Percentiles rank a stretch among this genome's conserved stretches.
phyloP scores from a whole-genome alignment of 2,888 invertebrate genomes.

The Taenaris catops region DNA sequence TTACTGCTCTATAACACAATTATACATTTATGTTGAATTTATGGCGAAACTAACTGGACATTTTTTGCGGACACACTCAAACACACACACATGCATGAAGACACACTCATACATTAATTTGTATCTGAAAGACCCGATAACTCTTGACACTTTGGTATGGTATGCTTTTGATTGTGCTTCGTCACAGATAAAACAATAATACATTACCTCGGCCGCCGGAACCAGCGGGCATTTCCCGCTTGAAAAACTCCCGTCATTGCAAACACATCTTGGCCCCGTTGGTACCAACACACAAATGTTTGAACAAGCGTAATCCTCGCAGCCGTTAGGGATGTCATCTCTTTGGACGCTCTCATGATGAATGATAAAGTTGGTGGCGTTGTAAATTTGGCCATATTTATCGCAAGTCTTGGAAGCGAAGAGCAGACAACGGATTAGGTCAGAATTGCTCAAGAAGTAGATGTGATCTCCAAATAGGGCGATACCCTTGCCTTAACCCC shows the following conservation, averaged over 20 bases:
- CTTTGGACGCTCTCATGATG: slow-evolving; percentile 48
- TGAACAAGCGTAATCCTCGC: slow-evolving; percentile 67
- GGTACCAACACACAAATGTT: slow-evolving; percentile 81
- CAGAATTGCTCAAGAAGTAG: slow-evolving; percentile 83
- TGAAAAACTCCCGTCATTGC: slow-evolving; percentile 55
- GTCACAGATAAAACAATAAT: too few species aligned
- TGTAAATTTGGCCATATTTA: slow-evolving; percentile 51
- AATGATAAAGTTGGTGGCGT: slow-evolving; percentile 46
- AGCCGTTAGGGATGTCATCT: slow-evolving; percentile 56
- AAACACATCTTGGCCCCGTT: slow-evolving; percentile 71
- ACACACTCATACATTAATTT: too few species aligned
- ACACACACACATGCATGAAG: too few species aligned
- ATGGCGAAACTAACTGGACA: too few species aligned
- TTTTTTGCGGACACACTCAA: too few species aligned
- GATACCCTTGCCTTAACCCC: too few species aligned
- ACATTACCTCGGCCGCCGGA: slow-evolving; percentile 27
- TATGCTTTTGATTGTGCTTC: too few species aligned
- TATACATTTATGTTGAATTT: too few species aligned
- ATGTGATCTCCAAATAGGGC: slow-evolving; percentile 87
- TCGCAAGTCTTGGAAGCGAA: slow-evolving; percentile 70
- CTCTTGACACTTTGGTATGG: too few species aligned
- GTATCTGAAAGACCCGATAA: too few species aligned
- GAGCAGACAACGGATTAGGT: slow-evolving; percentile 82
- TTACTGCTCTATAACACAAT: too few species aligned
- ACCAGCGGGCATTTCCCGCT: slow-evolving; percentile 32